These are phyloP conservation scores for Apodemia duryi DNA, from an alignment of 2,888 invertebrate species.

Conservation along the genomic window DNA sequence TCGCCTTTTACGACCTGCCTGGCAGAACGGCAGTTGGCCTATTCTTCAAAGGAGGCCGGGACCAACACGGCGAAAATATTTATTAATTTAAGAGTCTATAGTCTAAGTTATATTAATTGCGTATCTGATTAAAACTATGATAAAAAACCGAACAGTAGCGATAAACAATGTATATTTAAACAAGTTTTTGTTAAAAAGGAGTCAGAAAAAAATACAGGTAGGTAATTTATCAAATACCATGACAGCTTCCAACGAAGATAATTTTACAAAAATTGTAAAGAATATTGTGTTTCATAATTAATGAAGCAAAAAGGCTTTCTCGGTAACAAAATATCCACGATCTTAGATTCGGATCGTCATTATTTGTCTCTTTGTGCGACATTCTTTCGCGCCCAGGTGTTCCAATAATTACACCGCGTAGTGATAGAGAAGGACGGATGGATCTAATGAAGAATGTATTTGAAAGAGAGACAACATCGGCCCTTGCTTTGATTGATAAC, in stretches of 20 bases:
- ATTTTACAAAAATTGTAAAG: constrained; percentile 71
- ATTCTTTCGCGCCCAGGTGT: constrained; percentile 79
- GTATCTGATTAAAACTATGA: constrained; percentile 25
- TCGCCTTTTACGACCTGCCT: no score
- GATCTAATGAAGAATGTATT: constrained; percentile 35
- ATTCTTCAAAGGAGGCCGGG: no score
- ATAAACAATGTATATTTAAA: constrained; percentile 31
- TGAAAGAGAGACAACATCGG: constrained; percentile 48
- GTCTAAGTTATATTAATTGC: not conserved
- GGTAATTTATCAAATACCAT: constrained; percentile 70
- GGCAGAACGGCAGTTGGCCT: no score
- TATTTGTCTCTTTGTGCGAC: constrained; percentile 78
- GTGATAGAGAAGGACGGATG: constrained; percentile 49
- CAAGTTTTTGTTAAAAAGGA: constrained; percentile 47
- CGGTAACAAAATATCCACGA: constrained; percentile 75
- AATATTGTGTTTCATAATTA: constrained; percentile 78
- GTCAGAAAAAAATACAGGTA: constrained; percentile 38
- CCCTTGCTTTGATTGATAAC: constrained; percentile 79
- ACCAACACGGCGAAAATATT: no score
- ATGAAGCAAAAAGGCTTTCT: constrained; percentile 76
- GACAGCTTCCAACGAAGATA: constrained; percentile 68
- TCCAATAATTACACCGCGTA: constrained; percentile 73
- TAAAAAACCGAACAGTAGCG: constrained; percentile 32
- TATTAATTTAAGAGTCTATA: not conserved
- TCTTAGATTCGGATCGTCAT: constrained; percentile 77